Percentiles rank a stretch among this genome's conserved stretches.
phyloP scores from a whole-genome alignment of 2,797 vertebrate species.

The Vireo griseus region DNA sequence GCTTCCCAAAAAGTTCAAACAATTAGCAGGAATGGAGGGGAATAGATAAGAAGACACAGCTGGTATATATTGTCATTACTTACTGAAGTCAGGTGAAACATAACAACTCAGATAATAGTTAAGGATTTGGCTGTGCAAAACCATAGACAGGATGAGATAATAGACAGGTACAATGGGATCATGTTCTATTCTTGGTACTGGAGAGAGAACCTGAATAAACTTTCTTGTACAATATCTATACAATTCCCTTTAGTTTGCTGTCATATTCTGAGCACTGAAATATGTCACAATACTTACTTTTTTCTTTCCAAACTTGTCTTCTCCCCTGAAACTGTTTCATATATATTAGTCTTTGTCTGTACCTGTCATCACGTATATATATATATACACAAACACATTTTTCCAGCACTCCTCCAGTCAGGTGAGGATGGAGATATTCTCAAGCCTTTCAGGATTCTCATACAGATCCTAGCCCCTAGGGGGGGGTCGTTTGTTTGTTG shows the following conservation, averaged over 20 bases:
- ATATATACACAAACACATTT: neutral
- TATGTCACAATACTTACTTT: neutral
- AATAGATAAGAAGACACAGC: neutral
- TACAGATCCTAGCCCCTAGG: neutral
- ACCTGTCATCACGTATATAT: rapidly evolving
- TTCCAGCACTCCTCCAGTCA: neutral
- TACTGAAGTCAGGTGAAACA: neutral
- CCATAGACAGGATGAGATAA: neutral
- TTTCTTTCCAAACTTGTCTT: neutral
- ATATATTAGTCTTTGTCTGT: neutral
- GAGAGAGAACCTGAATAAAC: neutral
- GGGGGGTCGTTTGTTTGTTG: rapidly evolving
- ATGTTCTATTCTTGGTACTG: neutral
- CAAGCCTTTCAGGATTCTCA: neutral
- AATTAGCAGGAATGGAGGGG: neutral
- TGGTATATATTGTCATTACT: neutral
- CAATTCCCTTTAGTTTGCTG: neutral
- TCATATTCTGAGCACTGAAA: neutral
- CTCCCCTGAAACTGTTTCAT: neutral
- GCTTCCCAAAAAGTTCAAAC: neutral
- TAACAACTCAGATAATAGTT: neutral
- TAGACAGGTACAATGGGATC: neutral
- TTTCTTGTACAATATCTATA: neutral
- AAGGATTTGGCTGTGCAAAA: neutral
- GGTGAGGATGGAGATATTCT: neutral